Base-by-base conservation (phyloP, 2,797 vertebrate species). In the Mustela erminea region DNA sequence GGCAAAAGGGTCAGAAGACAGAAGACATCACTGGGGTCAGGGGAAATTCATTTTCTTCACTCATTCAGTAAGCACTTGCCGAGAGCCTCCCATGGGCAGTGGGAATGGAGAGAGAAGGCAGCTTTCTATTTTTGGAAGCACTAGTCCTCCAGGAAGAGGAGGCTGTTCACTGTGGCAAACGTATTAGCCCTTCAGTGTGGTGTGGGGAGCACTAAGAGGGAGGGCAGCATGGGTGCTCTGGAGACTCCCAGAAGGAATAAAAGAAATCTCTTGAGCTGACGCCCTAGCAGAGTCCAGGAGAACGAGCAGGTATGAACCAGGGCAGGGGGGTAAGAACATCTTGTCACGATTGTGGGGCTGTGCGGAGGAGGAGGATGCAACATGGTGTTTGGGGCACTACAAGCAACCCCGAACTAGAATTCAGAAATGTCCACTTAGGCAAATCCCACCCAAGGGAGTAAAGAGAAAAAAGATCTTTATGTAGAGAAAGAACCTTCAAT, bases 311-410 rank as follows among this genome's bases (percentile, higher is more conserved):
- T 81, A 15, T 49, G 10, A 86, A 25, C n/a, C 12, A 41, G n/a
- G 18, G 27, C 5, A 32, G 90, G 46, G 27, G 5, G 54, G 20
- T 12, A 29, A 80, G 35, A 35, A 35, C 1, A 7, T 41, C 38
- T 35, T 7, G 4, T 27, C 46, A 15, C 18, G 17, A 43, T 1
- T 7, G 4, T 15, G 32, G 41, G 25, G 21, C 2, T 20, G 43
- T 43, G 29, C 13, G 7, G 3, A 38, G 29, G 32, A 21, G 6
- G 20, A 46, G 0, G 8, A 54, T 0, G 1, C 10, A n/a, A 17
- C 32, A 14, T 32, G 23, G 18, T 14, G 7, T 52, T 82, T 18
- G n/a, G 20, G 20, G 41, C 32, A 72, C 38, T 3, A 25, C 43
- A 35, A 62, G 27, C 20, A 62, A 64, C 10, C 38, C 49, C 12